These are phyloP conservation scores for Periplaneta americana DNA, from an alignment of 1,140 invertebrate species.

Conservation along the genomic window DNA sequence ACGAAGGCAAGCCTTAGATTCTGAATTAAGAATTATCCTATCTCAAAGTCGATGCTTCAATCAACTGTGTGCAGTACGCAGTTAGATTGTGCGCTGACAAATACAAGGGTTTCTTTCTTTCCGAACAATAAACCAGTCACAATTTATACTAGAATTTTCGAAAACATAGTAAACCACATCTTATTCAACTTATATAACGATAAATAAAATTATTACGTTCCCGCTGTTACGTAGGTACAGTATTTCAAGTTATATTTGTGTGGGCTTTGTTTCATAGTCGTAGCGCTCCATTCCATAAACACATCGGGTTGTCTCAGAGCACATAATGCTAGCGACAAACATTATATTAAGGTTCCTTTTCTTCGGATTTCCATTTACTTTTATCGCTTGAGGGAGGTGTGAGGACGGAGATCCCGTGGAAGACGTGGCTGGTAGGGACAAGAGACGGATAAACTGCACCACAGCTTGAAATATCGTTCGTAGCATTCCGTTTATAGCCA, in stretches of 20 bases:
- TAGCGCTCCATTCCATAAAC: neutral
- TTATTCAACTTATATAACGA: too few relatives aligned
- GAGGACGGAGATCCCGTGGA: neutral
- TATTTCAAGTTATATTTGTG: neutral
- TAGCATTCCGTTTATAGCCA: neutral
- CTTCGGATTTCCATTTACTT: neutral
- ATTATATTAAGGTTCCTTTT: neutral
- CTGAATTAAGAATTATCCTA: too few relatives aligned
- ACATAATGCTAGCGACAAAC: neutral
- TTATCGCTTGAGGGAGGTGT: neutral
- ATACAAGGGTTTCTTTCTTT: too few relatives aligned
- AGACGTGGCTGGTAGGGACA: neutral
- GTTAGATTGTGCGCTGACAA: too few relatives aligned
- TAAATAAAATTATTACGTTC: too few relatives aligned
- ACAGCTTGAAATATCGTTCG: neutral
- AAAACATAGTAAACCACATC: too few relatives aligned
- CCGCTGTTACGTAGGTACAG: too few relatives aligned
- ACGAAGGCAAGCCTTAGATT: too few relatives aligned
- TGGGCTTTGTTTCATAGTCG: neutral
- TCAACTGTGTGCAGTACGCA: too few relatives aligned
- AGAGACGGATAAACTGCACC: neutral
- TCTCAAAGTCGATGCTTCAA: too few relatives aligned
- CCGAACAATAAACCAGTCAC: too few relatives aligned
- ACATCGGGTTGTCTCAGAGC: neutral
- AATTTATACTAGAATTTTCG: too few relatives aligned